A percentile compares a stretch with the other conserved stretches of the same genome.
Evolutionary conservation across 2,888 invertebrate species (phyloP).

Genomic region (Dinocampus coccinellae): DNA sequence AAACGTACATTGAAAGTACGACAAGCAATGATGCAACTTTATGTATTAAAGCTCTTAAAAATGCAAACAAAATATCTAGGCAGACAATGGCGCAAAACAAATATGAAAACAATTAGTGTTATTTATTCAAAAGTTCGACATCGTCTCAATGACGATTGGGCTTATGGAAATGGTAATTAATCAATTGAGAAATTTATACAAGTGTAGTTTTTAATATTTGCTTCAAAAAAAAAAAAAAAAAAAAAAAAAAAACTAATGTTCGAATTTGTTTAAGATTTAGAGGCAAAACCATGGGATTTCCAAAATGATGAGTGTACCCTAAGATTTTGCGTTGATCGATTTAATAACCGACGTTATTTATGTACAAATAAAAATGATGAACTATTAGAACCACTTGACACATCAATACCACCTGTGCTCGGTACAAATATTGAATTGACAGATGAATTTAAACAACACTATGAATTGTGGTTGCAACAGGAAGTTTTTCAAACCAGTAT

Average conservation of each 20-base stretch:
- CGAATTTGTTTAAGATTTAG: slow-evolving; percentile 77
- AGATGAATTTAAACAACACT: slow-evolving; percentile 93
- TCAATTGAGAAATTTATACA: not conserved
- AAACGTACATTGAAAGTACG: slow-evolving; percentile 96
- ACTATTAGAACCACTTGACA: slow-evolving; percentile 80
- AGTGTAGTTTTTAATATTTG: not conserved
- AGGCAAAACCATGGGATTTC: slow-evolving; percentile 98
- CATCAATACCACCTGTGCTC: slow-evolving; percentile 85
- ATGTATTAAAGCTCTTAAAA: slow-evolving; percentile 96
- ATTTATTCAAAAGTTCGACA: slow-evolving; percentile 98
- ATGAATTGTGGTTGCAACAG: slow-evolving; percentile 95
- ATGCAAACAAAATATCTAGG: slow-evolving; percentile 99
- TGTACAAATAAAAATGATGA: slow-evolving; percentile 70
- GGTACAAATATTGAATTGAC: slow-evolving; percentile 86
- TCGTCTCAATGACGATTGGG: slow-evolving; percentile 99
- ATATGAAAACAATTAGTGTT: slow-evolving; percentile 99
- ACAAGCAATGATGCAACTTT: slow-evolving; percentile 97
- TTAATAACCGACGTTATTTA: slow-evolving; percentile 90
- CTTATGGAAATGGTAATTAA: slow-evolving; percentile 90
- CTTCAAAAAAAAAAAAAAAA: not conserved
- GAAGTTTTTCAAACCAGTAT: slow-evolving; percentile 93
- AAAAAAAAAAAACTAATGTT: not conserved
- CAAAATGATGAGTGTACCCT: slow-evolving; percentile 97
- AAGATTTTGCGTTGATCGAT: slow-evolving; percentile 93
- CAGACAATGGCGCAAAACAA: slow-evolving; percentile 98